Evolutionary conservation across 2,797 vertebrate species (phyloP).

Genomic region (Luscinia luscinia): DNA sequence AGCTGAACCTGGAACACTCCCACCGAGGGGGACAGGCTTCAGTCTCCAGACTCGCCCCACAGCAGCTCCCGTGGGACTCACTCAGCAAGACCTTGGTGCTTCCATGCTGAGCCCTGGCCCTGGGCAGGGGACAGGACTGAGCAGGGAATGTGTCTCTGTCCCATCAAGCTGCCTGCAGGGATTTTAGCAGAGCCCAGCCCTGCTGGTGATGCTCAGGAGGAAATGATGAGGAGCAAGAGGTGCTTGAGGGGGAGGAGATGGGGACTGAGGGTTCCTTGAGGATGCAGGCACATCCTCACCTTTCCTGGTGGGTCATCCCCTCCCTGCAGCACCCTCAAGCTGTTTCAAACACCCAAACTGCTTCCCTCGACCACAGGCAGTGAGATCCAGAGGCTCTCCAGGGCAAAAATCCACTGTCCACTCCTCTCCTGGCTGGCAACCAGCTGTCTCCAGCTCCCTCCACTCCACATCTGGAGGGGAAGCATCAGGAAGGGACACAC

Average conservation of each 20-base stretch:
- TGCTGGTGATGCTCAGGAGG: neutral
- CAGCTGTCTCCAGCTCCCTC: neutral
- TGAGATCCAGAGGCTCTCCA: conserved; percentile 47
- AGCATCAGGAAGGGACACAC: neutral
- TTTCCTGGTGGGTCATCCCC: neutral
- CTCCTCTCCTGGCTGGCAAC: neutral
- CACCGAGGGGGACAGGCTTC: neutral
- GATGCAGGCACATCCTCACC: neutral
- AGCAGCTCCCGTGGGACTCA: neutral
- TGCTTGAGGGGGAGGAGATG: neutral
- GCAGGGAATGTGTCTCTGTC: neutral
- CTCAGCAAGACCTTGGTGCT: neutral
- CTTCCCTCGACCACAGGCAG: neutral
- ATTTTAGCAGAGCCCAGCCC: neutral
- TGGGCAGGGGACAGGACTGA: neutral
- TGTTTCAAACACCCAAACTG: neutral
- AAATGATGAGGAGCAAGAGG: neutral
- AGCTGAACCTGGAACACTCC: neutral
- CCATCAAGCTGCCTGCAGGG: neutral
- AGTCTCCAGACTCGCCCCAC: neutral
- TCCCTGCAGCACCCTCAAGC: neutral
- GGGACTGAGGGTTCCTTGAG: neutral
- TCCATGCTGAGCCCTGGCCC: neutral
- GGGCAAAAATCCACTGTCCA: conserved; percentile 34
- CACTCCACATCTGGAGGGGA: conserved; percentile 55